Conservation (phyloP, 2,888 invertebrate genomes). For the Campaea margaritaria region DNA sequence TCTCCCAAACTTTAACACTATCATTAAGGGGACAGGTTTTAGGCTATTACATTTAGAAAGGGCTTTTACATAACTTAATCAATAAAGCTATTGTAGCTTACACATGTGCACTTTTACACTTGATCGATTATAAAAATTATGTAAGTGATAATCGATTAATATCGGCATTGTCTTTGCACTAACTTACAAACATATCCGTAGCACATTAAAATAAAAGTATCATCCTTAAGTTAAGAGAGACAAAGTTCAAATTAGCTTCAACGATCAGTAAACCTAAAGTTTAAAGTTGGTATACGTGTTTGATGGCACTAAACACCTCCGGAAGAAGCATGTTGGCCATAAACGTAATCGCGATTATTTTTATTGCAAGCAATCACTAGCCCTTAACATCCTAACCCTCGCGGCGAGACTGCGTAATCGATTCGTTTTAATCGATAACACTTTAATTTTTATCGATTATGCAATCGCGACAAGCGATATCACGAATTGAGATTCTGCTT, state of each 20-base stretch:
- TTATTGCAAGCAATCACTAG: constrained; percentile 48
- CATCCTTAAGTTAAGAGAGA: not conserved
- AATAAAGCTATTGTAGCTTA: constrained; percentile 17
- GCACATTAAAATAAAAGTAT: not conserved
- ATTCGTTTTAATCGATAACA: constrained; percentile 45
- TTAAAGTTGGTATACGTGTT: constrained; percentile 6
- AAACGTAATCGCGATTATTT: constrained; percentile 47
- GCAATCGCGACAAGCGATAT: constrained; percentile 23
- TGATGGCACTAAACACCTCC: constrained; percentile 31
- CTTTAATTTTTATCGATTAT: constrained; percentile 31
- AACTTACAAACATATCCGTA: not conserved
- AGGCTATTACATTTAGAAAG: constrained; percentile 29
- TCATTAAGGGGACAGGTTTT: constrained; percentile 30
- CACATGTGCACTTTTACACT: constrained; percentile 9
- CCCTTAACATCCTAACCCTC: constrained; percentile 48
- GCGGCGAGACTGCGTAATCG: constrained; percentile 46
- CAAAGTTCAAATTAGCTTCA: not conserved
- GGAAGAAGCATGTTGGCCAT: constrained; percentile 43
- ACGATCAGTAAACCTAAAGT: not conserved
- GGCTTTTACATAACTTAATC: constrained; percentile 20
- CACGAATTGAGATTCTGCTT: constrained; percentile 18
- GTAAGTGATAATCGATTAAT: constrained; percentile 12
- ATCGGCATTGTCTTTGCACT: constrained; percentile 14
- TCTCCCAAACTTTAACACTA: constrained; percentile 26
- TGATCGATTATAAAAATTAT: constrained; percentile 32